Evolutionary conservation across 2,797 vertebrate species (phyloP), one percentile per base, ranked within the genome.

Genomic region (Epinephelus malabaricus): DNA sequence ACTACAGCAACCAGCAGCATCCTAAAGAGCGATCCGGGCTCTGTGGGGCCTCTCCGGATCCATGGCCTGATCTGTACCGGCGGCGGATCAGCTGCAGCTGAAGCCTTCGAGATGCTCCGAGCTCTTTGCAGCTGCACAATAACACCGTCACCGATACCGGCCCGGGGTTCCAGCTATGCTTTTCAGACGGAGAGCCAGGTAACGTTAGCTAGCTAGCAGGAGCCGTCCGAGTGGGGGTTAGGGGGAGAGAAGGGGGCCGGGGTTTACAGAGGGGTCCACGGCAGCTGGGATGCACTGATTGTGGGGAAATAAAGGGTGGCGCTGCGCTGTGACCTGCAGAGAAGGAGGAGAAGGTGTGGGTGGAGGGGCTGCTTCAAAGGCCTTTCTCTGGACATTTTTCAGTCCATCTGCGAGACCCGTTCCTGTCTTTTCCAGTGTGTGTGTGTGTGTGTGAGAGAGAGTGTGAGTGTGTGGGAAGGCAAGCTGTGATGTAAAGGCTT

Each of bases 151-250:
- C 74, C 70, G 83, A 83, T 3, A 71, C 85, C 86, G 86, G 72
- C 49, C 87, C 78, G 63, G 83, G 75, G 85, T 88, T 77, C 27
- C 86, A 79, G 85, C 81, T 27, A 94, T 94, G 92, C 81, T 93
- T 73, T 85, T 93, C 89, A 92, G 86, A 92, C 94, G 93, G 84
- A 92, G 88, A 90, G 87, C 91, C 83, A 94, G 94, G 94, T 94
- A 93, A 84, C 43, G 43, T 15, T 40, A 58, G 78, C 21, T 14
- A 23, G 63, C 34, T 27, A 27, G 1, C 23, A 1, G 2, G 10
- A 27, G 21, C 40, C 12, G 5, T 4, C 11, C 3, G 27, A 5
- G 17, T 1, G 9, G 61, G 4, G 19, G 3, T 14, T 10, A 2
- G 0, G 19, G 40, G 0, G 3, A 12, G 5, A 34, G 1, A 25